Evolutionary conservation across 2,113 vertebrate species (phyloP).

Genomic region (Cichladusa arquata): DNA sequence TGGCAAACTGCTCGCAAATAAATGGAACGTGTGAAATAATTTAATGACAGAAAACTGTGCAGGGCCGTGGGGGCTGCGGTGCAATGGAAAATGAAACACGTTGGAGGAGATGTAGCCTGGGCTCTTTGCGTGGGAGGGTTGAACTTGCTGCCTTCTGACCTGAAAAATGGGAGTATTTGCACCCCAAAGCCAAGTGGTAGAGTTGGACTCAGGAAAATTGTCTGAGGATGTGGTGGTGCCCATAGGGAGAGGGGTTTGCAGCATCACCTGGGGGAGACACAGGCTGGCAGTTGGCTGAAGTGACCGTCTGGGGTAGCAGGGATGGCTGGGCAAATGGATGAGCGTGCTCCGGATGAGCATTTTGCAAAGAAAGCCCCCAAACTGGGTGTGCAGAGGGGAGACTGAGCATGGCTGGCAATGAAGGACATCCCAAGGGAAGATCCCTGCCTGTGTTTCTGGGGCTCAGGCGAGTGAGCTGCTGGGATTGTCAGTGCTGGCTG

Average conservation of each 20-base stretch:
- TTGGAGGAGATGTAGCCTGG: background rate
- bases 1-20: constrained; percentile 44
- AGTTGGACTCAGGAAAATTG: background rate
- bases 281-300: accelerated
- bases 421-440: background rate
- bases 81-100: constrained; percentile 28
- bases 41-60: constrained; percentile 24
- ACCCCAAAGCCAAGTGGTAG: background rate
- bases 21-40: constrained; percentile 64
- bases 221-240: background rate
- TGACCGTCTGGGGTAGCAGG: accelerated
- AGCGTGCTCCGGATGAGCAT: accelerated
- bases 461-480: accelerated
- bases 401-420: accelerated
- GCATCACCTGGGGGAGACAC: background rate
- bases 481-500: background rate
- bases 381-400: background rate
- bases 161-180: background rate
- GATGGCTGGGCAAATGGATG: accelerated
- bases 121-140: background rate
- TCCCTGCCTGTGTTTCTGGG: accelerated
- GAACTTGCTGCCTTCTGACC: background rate
- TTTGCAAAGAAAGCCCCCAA: background rate
- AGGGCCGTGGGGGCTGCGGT: background rate
- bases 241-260: accelerated